A percentile compares a stretch with the other conserved stretches of the same genome.
phyloP scores from a whole-genome alignment of 1,140 invertebrate species.

The Drosophila erecta region DNA sequence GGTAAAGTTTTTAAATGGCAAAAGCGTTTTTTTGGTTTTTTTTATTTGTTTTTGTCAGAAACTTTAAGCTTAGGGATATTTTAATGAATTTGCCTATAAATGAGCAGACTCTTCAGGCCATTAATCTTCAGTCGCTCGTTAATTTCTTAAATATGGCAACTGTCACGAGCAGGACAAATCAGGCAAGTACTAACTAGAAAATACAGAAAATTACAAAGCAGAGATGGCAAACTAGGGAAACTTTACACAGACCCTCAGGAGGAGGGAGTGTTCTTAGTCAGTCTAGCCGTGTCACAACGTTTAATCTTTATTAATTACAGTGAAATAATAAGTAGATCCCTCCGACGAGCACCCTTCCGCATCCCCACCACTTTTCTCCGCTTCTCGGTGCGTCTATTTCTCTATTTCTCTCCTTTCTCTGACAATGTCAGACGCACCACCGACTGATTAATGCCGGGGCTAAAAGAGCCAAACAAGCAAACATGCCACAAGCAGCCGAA shows the following conservation, averaged over 20 bases:
- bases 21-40: not conserved
- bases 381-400: conserved; percentile 5
- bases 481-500: conserved; percentile 69
- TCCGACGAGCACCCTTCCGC: conserved; percentile 24
- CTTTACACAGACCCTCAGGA: not conserved
- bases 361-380: conserved; percentile 1
- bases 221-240: conserved; percentile 17
- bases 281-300: conserved; percentile 74
- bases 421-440: conserved; percentile 45
- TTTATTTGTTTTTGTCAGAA: not conserved
- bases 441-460: conserved; percentile 77
- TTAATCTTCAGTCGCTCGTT: conserved; percentile 69
- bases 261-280: conserved; percentile 14
- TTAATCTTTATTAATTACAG: conserved; percentile 83
- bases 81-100: conserved; percentile 14
- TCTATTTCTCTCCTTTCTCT: conserved; percentile 37
- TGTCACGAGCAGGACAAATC: conserved; percentile 71
- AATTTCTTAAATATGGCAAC: conserved; percentile 71
- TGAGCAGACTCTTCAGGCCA: conserved; percentile 18
- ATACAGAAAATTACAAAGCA: conserved; percentile 67
- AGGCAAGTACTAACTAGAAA: conserved; percentile 23
- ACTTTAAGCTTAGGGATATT: conserved; percentile 2
- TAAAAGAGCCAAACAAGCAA: conserved; percentile 72
- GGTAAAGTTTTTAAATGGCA: conserved; percentile 20
- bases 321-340: conserved; percentile 75